A percentile compares a stretch with the other conserved stretches of the same genome.
Evolutionary conservation across 1,140 invertebrate species (phyloP).

Genomic region (Musca vetustissima): DNA sequence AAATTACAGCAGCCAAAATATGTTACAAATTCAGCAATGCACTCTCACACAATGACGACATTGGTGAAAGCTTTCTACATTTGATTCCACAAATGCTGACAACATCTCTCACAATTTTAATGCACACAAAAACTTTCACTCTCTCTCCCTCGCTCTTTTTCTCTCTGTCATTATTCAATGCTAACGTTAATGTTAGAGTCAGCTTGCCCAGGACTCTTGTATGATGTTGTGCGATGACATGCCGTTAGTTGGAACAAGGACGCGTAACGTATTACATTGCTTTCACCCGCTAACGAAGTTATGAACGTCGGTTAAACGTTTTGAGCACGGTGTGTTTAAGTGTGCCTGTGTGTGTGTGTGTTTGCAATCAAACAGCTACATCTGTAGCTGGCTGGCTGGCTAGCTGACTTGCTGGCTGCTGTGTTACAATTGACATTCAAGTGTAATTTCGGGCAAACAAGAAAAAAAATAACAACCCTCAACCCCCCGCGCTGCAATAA

Average conservation of each 20-base stretch:
- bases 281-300: not conserved
- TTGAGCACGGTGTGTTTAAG: slow-evolving; percentile 30
- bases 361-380: slow-evolving; percentile 6
- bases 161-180: not conserved
- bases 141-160: no score
- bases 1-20: no score
- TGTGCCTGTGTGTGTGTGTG: no score
- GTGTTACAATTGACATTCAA: slow-evolving; percentile 24
- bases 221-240: slow-evolving; percentile 47
- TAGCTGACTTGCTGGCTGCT: slow-evolving; percentile 8
- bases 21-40: no score
- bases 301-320: slow-evolving; percentile 33
- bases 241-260: slow-evolving; percentile 52
- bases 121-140: no score
- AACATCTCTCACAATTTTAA: no score
- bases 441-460: slow-evolving; percentile 12
- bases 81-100: no score
- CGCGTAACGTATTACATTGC: slow-evolving; percentile 46
- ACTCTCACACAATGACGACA: no score
- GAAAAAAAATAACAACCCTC: no score
- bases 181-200: slow-evolving; percentile 7
- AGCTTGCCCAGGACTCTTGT: slow-evolving; percentile 40
- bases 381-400: slow-evolving; percentile 8
- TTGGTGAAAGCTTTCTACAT: no score
- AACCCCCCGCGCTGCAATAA: no score